Evolutionary conservation across 2,797 vertebrate genomes (phyloP).

Genomic region (Streptopelia turtur): DNA sequence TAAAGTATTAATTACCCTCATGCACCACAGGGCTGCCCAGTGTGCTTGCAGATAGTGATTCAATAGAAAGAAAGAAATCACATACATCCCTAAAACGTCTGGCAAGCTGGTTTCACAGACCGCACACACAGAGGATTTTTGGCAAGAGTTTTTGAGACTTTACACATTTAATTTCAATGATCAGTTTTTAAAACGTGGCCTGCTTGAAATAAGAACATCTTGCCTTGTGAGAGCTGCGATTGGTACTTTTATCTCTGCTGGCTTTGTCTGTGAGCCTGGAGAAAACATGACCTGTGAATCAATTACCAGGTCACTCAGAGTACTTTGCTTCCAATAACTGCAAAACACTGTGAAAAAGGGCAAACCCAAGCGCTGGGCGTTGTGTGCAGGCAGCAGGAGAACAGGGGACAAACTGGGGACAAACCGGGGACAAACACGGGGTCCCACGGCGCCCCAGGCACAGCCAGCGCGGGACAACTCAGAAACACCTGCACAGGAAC

Average conservation of each 20-base stretch:
- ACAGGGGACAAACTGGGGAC: neutral
- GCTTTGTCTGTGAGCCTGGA: neutral
- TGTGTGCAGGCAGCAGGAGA: too few species aligned
- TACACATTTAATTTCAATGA: neutral
- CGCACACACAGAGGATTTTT: fast-evolving
- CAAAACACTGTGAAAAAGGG: neutral
- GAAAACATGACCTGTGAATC: neutral
- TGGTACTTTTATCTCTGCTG: neutral
- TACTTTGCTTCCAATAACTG: neutral
- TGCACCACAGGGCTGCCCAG: neutral
- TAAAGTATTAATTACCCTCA: neutral
- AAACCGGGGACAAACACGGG: too few species aligned
- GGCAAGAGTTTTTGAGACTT: neutral
- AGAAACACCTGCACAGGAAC: fast-evolving
- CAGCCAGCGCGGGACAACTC: neutral
- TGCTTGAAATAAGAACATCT: neutral
- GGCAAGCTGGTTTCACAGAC: neutral
- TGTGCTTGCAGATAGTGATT: neutral
- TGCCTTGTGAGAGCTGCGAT: neutral
- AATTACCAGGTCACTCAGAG: neutral
- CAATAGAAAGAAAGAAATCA: neutral
- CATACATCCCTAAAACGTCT: fast-evolving
- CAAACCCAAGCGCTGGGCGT: neutral
- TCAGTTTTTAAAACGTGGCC: neutral
- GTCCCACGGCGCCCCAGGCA: neutral